Evolutionary conservation across 2,113 vertebrate genomes (phyloP).

Genomic region (Ailurus styani): DNA sequence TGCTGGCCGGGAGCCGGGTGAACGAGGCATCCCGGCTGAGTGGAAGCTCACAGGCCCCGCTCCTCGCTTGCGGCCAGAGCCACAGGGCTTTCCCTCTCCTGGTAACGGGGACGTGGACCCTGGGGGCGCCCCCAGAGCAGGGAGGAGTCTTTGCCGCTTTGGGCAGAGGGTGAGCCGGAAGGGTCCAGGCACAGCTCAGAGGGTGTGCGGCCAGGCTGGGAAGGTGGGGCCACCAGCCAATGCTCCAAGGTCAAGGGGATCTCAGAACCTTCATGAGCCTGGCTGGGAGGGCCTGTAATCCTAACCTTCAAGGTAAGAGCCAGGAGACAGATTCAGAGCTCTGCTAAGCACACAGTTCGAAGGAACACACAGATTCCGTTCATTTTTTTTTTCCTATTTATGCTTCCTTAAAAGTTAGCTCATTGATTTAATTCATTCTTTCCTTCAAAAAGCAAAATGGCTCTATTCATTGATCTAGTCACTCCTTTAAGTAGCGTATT

Average conservation of each 20-base stretch:
- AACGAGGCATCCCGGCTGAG: rapidly evolving
- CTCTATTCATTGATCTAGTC: neutral
- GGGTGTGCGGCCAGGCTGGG: neutral
- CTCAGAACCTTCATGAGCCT: neutral
- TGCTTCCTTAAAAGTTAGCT: neutral
- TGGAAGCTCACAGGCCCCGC: rapidly evolving
- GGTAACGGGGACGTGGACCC: rapidly evolving
- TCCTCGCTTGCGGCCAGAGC: neutral
- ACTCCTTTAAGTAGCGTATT: neutral
- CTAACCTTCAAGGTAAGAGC: neutral
- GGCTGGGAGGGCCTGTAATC: no score
- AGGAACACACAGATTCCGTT: neutral
- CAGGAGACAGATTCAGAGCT: neutral
- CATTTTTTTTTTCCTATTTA: neutral
- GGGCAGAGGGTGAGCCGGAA: neutral
- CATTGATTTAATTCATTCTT: neutral
- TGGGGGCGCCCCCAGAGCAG: neutral
- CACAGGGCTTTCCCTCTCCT: neutral
- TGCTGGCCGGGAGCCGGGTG: neutral
- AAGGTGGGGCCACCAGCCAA: neutral
- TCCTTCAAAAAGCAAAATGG: neutral
- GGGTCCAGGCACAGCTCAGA: neutral
- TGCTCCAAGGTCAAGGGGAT: neutral
- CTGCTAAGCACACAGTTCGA: neutral
- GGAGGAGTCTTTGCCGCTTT: neutral